Evolutionary conservation across 2,113 vertebrate species (phyloP), one percentile per base, ranked within the genome.

Genomic region (Notarius quadriscutis): DNA sequence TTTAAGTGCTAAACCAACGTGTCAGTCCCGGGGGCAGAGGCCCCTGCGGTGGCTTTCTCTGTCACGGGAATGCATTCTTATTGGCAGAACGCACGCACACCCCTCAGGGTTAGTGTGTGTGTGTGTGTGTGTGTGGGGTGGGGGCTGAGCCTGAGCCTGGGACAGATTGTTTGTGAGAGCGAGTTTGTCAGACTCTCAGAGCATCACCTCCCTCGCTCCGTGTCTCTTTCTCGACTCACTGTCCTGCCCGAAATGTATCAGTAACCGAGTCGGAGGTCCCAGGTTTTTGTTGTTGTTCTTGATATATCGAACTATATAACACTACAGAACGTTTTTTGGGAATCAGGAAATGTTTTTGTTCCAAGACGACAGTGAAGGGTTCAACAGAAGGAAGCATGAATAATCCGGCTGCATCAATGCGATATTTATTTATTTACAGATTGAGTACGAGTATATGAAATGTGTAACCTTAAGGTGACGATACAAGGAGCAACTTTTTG

Each of bases 21-120:
- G 94, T 95, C 93, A 93, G 92, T 91, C 92, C 91, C 86, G 60
- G 88, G 91, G 91, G 93, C 90, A 86, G 83, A 75, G 92, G 87
- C 88, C 89, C 91, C 91, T 65, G 83, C 30, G 77, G 93, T 91
- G 89, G 84, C 88, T 7, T 86, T 88, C 88, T 93, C 91, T 93
- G 93, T 94, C 93, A 95, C 86, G 89, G 90, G 91, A 94, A 89
- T 87, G 85, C 91, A 89, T 85, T 84, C 88, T 88, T 89, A 92
- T 92, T 94, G 90, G 92, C 92, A 90, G 89, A 91, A 93, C 92
- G 93, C 92, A 92, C 92, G 88, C 84, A 91, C 78, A 89, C 51
- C 90, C 94, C 89, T 88, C 83, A 60, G 93, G 91, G 48, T 58
- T 80, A 90, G 90, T 86, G 86, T 84, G 75, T 89, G 87, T 89